A percentile compares a stretch with the other conserved stretches of the same genome.
phyloP scores from a whole-genome alignment of 1,140 invertebrate genomes.

The Triops longicaudatus region DNA sequence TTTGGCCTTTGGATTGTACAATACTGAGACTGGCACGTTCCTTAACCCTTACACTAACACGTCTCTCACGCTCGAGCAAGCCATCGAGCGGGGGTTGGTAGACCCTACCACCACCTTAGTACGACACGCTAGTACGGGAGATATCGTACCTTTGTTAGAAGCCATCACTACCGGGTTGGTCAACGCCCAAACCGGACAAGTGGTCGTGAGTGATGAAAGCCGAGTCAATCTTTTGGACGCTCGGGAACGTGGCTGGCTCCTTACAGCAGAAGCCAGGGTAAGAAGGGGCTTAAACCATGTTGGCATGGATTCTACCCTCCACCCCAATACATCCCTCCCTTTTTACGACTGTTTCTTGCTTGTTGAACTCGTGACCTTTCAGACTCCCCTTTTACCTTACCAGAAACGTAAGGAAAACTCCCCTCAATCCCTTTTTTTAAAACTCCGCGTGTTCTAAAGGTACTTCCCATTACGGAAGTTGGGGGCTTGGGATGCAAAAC shows the following conservation, averaged over 20 bases:
- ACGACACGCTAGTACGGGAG: constrained; percentile 64
- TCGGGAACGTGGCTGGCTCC: constrained; percentile 70
- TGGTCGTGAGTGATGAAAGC: constrained; percentile 55
- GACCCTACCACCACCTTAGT: constrained; percentile 76
- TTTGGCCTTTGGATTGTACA: constrained; percentile 71
- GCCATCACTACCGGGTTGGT: constrained; percentile 61
- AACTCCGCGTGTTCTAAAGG: too few relatives aligned
- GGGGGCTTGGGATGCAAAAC: constrained; percentile 5
- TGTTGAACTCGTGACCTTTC: constrained; percentile 19
- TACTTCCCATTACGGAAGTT: too few relatives aligned
- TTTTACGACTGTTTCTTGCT: constrained; percentile 25
- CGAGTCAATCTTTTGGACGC: constrained; percentile 77
- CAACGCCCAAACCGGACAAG: constrained; percentile 65
- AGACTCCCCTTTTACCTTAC: constrained; percentile 19
- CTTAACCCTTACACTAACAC: constrained; percentile 61
- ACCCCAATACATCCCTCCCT: constrained; percentile 25
- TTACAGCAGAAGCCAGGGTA: constrained; percentile 85
- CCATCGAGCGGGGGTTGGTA: constrained; percentile 64
- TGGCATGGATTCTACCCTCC: constrained; percentile 24
- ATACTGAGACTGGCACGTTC: constrained; percentile 65
- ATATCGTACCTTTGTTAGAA: constrained; percentile 64
- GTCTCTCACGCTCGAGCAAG: constrained; percentile 62
- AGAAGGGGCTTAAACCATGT: constrained; percentile 41
- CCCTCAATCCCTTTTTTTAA: too few relatives aligned
- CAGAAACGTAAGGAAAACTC: too few relatives aligned